Evolutionary conservation across 2,113 vertebrate species (phyloP).

Genomic region (human): DNA sequence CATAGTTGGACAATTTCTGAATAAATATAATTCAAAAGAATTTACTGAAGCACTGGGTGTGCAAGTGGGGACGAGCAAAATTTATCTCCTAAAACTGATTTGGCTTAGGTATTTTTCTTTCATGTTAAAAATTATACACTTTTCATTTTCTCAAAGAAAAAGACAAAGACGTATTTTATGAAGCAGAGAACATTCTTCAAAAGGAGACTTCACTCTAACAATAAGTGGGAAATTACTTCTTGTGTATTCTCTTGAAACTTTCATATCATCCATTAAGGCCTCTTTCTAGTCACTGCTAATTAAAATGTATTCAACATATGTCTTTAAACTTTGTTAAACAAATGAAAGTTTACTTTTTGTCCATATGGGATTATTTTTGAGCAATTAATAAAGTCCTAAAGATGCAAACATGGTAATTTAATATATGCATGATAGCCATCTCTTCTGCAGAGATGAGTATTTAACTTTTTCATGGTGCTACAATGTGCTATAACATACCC

Average conservation of each 20-base stretch:
- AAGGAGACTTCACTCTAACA: conserved; percentile 55
- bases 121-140: conserved; percentile 59
- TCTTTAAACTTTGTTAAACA: neutral
- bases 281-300: conserved; percentile 54
- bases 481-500: neutral
- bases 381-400: neutral
- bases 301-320: neutral
- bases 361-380: neutral
- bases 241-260: conserved; percentile 70
- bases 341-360: conserved; percentile 9
- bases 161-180: conserved; percentile 71
- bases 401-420: neutral
- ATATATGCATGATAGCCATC: neutral
- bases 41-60: neutral
- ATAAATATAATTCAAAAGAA: neutral
- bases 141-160: conserved; percentile 71
- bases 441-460: neutral
- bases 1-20: neutral
- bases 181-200: conserved; percentile 58
- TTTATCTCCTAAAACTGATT: conserved; percentile 45
- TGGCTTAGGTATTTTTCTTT: conserved; percentile 56
- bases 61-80: conserved; percentile 39
- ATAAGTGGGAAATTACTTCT: conserved; percentile 52
- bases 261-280: neutral
- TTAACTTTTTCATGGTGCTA: accelerated